Conservation (phyloP, 92 coral and sea anemone genomes). For the Plumapathes pennacea region DNA sequence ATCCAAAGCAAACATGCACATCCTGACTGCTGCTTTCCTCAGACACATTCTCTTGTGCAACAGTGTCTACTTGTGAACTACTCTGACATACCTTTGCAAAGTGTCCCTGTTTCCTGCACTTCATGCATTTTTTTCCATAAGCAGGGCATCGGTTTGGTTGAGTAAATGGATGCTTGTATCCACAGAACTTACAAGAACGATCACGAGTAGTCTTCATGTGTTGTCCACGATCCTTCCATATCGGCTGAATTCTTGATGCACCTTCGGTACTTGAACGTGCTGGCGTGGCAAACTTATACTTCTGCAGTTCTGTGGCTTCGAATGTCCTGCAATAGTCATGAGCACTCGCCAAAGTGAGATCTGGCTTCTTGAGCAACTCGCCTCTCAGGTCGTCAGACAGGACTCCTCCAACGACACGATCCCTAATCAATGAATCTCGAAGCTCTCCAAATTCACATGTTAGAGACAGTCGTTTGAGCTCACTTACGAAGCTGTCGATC, state of each 20-base stretch:
- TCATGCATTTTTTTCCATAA: conserved; percentile 30
- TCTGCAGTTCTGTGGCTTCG: conserved; percentile 49
- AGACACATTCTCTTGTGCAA: conserved; percentile 4
- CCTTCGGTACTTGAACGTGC: neutral
- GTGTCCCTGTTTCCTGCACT: conserved; percentile 41
- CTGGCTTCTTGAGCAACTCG: conserved; percentile 58
- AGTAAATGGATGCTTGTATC: conserved; percentile 58
- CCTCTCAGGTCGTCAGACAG: conserved; percentile 42
- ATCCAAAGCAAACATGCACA: conserved; percentile 41
- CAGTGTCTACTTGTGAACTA: conserved; percentile 11
- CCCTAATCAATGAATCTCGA: conserved; percentile 57
- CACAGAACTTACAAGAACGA: conserved; percentile 56
- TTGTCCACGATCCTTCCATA: neutral
- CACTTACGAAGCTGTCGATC: conserved; percentile 57
- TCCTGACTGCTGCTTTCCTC: neutral
- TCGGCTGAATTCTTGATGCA: conserved; percentile 1
- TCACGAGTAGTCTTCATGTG: conserved; percentile 13
- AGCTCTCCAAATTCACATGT: conserved; percentile 57
- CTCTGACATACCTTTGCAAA: conserved; percentile 41
- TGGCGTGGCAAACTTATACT: conserved; percentile 9
- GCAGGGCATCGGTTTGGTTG: conserved; percentile 46
- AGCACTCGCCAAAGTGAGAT: conserved; percentile 50
- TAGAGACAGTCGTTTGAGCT: conserved; percentile 46
- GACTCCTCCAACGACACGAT: conserved; percentile 67
- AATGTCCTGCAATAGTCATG: conserved; percentile 58